Percentiles rank a stretch among this genome's conserved stretches.
Conservation (phyloP, 2,888 invertebrate species). For the Phalera bucephala region DNA sequence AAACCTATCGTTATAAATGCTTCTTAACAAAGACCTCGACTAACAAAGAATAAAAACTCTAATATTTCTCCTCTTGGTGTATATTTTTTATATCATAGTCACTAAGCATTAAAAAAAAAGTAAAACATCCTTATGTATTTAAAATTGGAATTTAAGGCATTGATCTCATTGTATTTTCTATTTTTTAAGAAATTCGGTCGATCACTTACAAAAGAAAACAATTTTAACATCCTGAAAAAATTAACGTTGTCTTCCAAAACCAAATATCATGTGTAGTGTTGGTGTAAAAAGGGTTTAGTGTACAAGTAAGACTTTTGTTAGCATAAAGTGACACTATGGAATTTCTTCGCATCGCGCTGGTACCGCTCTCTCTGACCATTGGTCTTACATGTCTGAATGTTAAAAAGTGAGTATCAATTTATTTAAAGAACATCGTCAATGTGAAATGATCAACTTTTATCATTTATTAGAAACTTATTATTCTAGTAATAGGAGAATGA, state of each 20-base stretch:
- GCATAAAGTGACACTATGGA: conserved; percentile 49
- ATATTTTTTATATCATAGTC: too few relatives aligned
- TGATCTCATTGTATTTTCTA: not conserved
- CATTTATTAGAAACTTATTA: too few relatives aligned
- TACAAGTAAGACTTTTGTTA: not conserved
- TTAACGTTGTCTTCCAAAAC: conserved; percentile 26
- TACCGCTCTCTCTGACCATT: conserved; percentile 62
- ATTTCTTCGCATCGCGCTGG: conserved; percentile 52
- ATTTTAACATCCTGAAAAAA: not conserved
- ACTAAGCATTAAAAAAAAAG: too few relatives aligned
- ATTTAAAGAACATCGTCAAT: not conserved
- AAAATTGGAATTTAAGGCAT: too few relatives aligned
- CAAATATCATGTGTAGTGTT: conserved; percentile 9
- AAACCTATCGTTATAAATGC: too few relatives aligned
- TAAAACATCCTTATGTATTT: too few relatives aligned
- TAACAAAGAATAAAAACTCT: too few relatives aligned
- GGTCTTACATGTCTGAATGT: conserved; percentile 62
- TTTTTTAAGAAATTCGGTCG: too few relatives aligned
- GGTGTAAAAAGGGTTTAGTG: conserved; percentile 6
- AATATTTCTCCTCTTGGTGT: too few relatives aligned
- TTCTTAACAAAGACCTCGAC: too few relatives aligned
- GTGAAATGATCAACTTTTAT: not conserved
- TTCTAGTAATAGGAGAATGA: too few relatives aligned
- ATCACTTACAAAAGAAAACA: not conserved
- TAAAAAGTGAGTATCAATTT: conserved; percentile 55